These are phyloP conservation scores for Gephyroberyx darwinii DNA, from an alignment of 2,797 vertebrate species.

Conservation along the genomic window DNA sequence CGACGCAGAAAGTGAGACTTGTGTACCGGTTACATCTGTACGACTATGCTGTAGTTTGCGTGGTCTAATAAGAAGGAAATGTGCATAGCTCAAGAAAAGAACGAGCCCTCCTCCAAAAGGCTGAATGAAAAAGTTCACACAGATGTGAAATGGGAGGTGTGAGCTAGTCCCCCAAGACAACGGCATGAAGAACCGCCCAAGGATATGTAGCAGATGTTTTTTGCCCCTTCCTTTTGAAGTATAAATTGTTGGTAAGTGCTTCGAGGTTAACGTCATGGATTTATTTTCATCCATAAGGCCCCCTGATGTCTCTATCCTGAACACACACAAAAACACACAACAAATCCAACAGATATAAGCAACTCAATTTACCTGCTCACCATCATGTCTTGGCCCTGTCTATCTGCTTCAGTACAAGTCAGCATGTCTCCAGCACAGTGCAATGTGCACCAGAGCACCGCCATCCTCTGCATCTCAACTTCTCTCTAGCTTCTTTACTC, in stretches of 20 bases:
- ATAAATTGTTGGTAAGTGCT: background rate
- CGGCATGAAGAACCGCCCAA: background rate
- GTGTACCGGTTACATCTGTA: background rate
- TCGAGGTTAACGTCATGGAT: no score
- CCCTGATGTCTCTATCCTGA: no score
- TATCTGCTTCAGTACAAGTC: background rate
- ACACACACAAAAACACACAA: background rate
- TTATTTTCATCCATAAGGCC: constrained; percentile 1
- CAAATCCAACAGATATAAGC: no score
- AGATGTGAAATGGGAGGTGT: no score
- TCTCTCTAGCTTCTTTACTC: constrained; percentile 5
- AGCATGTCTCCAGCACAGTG: background rate
- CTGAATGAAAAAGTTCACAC: background rate
- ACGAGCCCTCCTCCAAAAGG: background rate
- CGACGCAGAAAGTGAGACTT: background rate
- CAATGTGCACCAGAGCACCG: no score
- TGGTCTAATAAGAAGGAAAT: background rate
- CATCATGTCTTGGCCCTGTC: background rate
- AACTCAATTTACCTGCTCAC: constrained; percentile 1
- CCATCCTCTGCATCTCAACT: no score
- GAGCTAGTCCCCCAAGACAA: background rate
- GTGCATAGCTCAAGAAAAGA: background rate
- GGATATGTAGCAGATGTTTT: constrained; percentile 25
- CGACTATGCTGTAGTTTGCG: background rate
- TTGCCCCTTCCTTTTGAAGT: background rate